These are phyloP conservation scores for Hafferia zeledoni DNA, from an alignment of 2,797 vertebrate species.

Conservation along the genomic window DNA sequence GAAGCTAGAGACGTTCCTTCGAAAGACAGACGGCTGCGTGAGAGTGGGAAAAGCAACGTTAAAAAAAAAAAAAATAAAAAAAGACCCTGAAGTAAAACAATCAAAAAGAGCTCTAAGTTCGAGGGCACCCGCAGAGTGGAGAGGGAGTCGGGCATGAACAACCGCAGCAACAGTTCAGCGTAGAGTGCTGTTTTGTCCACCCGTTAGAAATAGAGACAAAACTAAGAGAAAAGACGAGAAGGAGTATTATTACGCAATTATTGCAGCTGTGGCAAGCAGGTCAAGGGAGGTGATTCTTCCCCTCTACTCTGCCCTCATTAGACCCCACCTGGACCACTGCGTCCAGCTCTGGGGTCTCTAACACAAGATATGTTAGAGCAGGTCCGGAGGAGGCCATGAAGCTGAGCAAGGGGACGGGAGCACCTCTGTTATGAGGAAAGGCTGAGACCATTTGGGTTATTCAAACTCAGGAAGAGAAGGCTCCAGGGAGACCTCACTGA, in stretches of 20 bases:
- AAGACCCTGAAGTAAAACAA: background rate
- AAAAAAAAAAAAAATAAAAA: background rate
- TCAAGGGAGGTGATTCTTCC: background rate
- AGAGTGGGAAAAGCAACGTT: background rate
- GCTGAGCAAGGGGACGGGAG: background rate
- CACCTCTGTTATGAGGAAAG: background rate
- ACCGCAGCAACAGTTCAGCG: background rate
- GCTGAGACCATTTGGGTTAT: background rate
- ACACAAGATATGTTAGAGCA: background rate
- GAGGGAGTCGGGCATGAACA: background rate
- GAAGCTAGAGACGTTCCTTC: rapidly evolving
- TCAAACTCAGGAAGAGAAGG: background rate
- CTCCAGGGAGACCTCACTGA: background rate
- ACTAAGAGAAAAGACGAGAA: background rate
- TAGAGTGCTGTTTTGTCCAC: background rate
- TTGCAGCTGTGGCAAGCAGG: background rate
- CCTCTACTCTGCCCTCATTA: background rate
- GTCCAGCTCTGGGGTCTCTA: background rate
- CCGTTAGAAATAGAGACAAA: background rate
- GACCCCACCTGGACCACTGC: background rate
- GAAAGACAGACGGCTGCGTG: rapidly evolving
- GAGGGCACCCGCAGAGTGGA: rapidly evolving
- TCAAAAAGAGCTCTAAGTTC: rapidly evolving
- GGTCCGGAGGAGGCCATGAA: rapidly evolving
- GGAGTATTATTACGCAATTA: background rate